Conservation (phyloP, 2,888 invertebrate genomes). For the Clusia tigrina region DNA sequence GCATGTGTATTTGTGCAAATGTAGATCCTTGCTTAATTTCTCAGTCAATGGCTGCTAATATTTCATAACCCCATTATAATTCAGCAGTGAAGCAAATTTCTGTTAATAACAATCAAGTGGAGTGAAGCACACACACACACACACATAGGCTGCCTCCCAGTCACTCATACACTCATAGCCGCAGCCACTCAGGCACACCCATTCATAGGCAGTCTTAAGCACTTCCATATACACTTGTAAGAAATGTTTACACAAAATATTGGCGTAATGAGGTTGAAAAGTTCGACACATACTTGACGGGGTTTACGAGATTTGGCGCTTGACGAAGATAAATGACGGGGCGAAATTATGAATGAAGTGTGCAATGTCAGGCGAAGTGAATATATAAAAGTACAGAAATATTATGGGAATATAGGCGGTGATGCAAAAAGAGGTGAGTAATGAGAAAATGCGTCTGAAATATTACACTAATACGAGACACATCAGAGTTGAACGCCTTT, state of each 20-base stretch:
- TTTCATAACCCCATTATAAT: no score
- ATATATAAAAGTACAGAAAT: no score
- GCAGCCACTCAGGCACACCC: not conserved
- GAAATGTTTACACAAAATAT: not conserved
- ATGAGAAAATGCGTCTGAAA: not conserved
- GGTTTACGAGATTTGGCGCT: not conserved
- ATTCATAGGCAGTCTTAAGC: not conserved
- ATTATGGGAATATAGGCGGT: no score
- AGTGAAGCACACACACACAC: constrained; percentile 1
- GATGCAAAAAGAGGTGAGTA: not conserved
- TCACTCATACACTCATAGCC: not conserved
- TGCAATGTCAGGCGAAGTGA: no score
- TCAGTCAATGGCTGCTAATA: no score
- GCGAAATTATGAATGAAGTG: no score
- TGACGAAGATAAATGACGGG: constrained; percentile 3
- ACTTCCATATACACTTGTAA: not conserved
- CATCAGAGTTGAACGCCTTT: no score
- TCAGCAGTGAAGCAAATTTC: no score
- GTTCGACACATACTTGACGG: constrained; percentile 6
- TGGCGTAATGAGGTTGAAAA: constrained; percentile 8
- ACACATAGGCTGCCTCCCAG: constrained; percentile 19
- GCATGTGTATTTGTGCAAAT: no score
- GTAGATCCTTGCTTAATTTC: no score
- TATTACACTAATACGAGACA: no score
- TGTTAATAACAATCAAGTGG: no score